A percentile compares a stretch with the other conserved stretches of the same genome.
Evolutionary conservation across 2,797 vertebrate species (phyloP).

Genomic region (Semotilus atromaculatus): DNA sequence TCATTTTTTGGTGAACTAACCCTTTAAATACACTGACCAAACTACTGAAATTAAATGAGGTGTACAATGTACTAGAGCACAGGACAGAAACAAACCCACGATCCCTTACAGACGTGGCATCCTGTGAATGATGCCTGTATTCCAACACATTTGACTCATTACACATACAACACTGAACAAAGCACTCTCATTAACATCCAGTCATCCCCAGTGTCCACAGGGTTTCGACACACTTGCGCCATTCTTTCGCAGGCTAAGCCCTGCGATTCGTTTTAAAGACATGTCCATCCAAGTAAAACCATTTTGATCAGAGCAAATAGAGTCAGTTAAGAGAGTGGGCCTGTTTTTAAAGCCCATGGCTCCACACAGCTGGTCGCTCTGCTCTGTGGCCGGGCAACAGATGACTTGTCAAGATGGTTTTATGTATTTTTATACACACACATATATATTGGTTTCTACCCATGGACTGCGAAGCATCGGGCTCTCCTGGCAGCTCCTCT

Average conservation of each 20-base stretch:
- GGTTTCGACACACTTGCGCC: background rate
- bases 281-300: constrained; percentile 36
- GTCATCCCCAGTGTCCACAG: background rate
- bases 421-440: constrained; percentile 41
- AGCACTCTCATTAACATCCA: constrained; percentile 44
- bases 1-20: too few relatives aligned
- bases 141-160: constrained; percentile 44
- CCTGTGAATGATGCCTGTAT: constrained; percentile 43
- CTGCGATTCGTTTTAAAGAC: constrained; percentile 22
- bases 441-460: constrained; percentile 34
- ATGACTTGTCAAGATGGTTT: constrained; percentile 41
- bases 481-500: constrained; percentile 57
- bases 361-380: constrained; percentile 36
- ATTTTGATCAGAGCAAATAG: constrained; percentile 46
- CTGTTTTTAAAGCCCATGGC: constrained; percentile 42
- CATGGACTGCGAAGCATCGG: constrained; percentile 24
- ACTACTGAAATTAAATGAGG: background rate
- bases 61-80: background rate
- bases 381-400: constrained; percentile 34
- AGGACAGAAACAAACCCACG: background rate
- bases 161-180: constrained; percentile 39
- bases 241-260: constrained; percentile 33
- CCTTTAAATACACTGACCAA: background rate
- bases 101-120: background rate
- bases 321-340: constrained; percentile 35